phyloP scores from a whole-genome alignment of 2,797 vertebrate genomes.

The Tinamus major region DNA sequence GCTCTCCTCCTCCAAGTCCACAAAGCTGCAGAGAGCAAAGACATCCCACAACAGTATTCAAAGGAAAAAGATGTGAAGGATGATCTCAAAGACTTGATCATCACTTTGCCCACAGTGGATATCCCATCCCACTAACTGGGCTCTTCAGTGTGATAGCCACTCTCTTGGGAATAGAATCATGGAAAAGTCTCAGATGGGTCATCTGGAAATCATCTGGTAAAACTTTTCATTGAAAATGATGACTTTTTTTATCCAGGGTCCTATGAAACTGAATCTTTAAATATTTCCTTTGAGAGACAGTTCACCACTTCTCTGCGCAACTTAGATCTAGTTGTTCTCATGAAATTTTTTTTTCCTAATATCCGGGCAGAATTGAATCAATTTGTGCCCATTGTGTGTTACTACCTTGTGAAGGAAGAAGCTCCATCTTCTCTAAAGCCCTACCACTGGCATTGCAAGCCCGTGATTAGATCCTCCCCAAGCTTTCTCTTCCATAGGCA shows the following conservation, averaged over 20 bases:
- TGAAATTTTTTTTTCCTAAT: not conserved
- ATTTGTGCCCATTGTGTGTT: too few species aligned
- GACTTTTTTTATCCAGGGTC: not conserved
- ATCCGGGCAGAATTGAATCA: too few species aligned
- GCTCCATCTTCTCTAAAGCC: not conserved
- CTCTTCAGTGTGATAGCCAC: not conserved
- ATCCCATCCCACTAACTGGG: not conserved
- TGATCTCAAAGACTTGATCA: not conserved
- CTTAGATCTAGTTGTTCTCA: not conserved
- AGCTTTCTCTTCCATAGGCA: not conserved
- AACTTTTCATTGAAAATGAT: not conserved
- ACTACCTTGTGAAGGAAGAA: not conserved
- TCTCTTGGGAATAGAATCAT: not conserved
- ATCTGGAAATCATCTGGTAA: not conserved
- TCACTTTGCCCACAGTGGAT: not conserved
- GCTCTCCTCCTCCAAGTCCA: not conserved
- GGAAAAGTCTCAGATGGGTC: not conserved
- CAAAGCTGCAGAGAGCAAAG: not conserved
- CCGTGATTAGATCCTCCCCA: not conserved
- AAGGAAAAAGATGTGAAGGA: not conserved
- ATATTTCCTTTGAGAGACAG: not conserved
- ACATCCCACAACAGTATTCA: rapidly evolving
- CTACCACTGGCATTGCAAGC: not conserved
- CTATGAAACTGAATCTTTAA: not conserved
- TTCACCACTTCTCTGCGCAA: not conserved